phyloP scores from a whole-genome alignment of 2,113 vertebrate species.

The Hyperoodon ampullatus region DNA sequence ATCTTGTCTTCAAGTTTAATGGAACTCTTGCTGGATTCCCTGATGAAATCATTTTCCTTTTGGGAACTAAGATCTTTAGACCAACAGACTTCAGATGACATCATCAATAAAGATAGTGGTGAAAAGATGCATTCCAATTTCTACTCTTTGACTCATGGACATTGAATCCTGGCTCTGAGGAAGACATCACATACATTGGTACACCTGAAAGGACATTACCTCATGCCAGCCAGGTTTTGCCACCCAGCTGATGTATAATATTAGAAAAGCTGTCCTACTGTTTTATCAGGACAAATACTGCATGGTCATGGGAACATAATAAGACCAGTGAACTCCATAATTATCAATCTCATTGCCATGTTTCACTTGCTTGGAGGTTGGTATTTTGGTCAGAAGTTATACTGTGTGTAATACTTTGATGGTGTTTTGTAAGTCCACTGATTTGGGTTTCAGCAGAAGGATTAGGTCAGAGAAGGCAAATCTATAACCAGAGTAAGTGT shows the following conservation, averaged over 20 bases:
- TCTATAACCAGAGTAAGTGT: not conserved
- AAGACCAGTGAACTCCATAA: not conserved
- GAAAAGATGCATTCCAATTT: not conserved
- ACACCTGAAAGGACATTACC: not conserved
- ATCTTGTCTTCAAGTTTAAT: not conserved
- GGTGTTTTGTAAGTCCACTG: not conserved
- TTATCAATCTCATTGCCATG: not conserved
- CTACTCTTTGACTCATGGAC: not conserved
- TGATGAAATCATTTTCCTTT: too few species aligned
- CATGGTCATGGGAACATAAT: not conserved
- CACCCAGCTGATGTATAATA: not conserved
- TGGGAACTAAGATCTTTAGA: too few species aligned
- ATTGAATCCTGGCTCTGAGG: not conserved
- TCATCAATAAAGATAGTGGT: not conserved
- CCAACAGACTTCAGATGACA: too few species aligned
- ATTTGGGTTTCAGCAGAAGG: not conserved
- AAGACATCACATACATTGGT: not conserved
- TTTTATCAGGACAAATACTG: not conserved
- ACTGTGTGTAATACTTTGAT: not conserved
- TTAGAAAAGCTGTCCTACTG: not conserved
- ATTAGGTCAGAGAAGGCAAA: not conserved
- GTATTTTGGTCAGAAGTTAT: not conserved
- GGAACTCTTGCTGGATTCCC: too few species aligned
- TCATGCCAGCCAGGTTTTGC: not conserved
- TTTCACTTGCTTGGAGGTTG: not conserved